phyloP scores from a whole-genome alignment of 2,797 vertebrate genomes.

The Vespertilio murinus region DNA sequence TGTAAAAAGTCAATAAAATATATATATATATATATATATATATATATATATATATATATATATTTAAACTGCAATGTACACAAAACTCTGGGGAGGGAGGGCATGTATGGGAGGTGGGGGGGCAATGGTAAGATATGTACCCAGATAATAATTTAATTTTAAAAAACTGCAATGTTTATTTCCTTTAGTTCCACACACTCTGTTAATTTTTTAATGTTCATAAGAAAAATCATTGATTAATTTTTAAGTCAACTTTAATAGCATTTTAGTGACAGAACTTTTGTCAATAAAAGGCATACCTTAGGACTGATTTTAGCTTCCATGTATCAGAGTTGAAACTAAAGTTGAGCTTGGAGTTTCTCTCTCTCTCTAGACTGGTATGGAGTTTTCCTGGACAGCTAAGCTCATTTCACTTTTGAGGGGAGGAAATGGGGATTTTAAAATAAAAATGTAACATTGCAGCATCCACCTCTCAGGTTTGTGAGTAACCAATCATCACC shows the following conservation, averaged over 20 bases:
- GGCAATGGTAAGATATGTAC: too few relatives aligned
- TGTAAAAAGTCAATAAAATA: too few relatives aligned
- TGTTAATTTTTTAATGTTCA: constrained; percentile 73
- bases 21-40: too few relatives aligned
- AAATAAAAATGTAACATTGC: constrained; percentile 12
- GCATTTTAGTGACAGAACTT: background rate
- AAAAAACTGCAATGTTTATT: constrained; percentile 67
- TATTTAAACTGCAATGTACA: too few relatives aligned
- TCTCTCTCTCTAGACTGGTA: background rate
- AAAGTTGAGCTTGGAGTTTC: too few relatives aligned
- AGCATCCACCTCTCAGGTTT: constrained; percentile 30
- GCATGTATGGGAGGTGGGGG: too few relatives aligned
- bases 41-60: too few relatives aligned
- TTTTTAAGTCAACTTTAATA: constrained; percentile 11
- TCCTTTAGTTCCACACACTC: constrained; percentile 74
- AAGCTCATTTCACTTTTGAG: background rate
- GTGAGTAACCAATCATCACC: background rate
- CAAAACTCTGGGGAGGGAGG: too few relatives aligned
- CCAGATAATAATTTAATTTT: too few relatives aligned
- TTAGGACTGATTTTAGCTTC: constrained; percentile 24
- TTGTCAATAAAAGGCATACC: background rate
- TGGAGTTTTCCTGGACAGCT: background rate
- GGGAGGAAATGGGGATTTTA: background rate
- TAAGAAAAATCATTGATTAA: constrained; percentile 48
- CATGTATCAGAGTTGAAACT: background rate